Evolutionary conservation across 2,888 invertebrate species (phyloP), one percentile per base, ranked within the genome.

Genomic region (Coleophora flavipennella): DNA sequence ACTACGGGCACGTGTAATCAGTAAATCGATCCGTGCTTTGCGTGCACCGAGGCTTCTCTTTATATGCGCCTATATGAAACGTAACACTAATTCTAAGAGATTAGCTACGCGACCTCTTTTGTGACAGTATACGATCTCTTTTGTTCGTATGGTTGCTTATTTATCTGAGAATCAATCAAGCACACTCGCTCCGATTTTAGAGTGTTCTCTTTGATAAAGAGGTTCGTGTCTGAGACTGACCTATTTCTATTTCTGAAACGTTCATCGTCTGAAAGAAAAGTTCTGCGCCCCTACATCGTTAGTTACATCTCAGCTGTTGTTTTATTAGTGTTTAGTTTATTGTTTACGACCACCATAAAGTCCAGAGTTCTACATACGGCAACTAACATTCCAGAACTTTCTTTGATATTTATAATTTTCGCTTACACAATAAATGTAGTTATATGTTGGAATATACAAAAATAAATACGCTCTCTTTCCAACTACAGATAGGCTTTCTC

Each of bases 1-100:
- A 20, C 20, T 20, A n/a, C 6, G 20, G 6, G 54, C 41, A 39
- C 37, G 38, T 43, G 40, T 39, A 42, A 46, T 59, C 53, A 48
- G 51, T 53, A 55, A 59, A 56, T 57, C 49, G 56, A 56, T 49
- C 50, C 48, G 38, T 47, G 44, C 50, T 53, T 50, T 55, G 50
- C 51, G 44, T 48, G 38, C 48, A 40, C 45, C 42, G 41, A 36
- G 42, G 37, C 35, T 53, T 51, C 39, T 36, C 50, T 53, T 50
- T 55, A 50, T 53, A 45, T 48, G 38, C 20, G 48, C 39, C 44
- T 40, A 41, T 39, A 31, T 36, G 40, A 36, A 40, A 36, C 25
- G 36, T 33, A 40, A 34, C 13, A 33, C 34, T 36, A 20, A 20
- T 20, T 20, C 20, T 20, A 20, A 4, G 20, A 20, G 20, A 3